phyloP scores from a whole-genome alignment of 2,888 invertebrate genomes.

The Ceramica pisi region DNA sequence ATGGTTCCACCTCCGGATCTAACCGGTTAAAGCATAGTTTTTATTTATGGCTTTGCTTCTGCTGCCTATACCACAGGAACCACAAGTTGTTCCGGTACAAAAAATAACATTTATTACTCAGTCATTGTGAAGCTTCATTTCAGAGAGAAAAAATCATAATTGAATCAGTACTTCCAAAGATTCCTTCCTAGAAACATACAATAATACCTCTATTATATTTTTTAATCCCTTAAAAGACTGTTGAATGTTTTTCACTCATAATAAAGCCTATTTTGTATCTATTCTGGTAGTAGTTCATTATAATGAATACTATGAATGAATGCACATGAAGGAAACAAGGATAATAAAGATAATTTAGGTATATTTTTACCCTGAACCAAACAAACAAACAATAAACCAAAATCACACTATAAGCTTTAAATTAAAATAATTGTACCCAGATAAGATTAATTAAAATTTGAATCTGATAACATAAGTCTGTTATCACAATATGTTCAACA shows the following conservation, averaged over 20 bases:
- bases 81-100: neutral
- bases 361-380: conserved; percentile 8
- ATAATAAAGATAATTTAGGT: neutral
- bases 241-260: conserved; percentile 16
- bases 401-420: neutral
- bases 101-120: neutral
- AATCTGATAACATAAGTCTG: neutral
- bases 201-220: no score
- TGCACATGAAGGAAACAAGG: conserved; percentile 8
- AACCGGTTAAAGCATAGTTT: neutral
- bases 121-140: no score
- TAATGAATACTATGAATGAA: conserved; percentile 17
- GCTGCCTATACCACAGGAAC: neutral
- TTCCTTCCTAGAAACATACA: no score
- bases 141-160: no score
- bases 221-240: no score
- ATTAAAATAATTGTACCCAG: neutral
- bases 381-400: conserved; percentile 39
- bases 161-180: no score
- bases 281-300: neutral
- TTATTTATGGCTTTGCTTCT: neutral
- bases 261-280: neutral
- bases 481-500: neutral
- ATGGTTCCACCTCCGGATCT: no score
- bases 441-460: conserved; percentile 22